Base-by-base conservation (phyloP, 1,140 invertebrate species). In the Mizuhopecten yessoensis region DNA sequence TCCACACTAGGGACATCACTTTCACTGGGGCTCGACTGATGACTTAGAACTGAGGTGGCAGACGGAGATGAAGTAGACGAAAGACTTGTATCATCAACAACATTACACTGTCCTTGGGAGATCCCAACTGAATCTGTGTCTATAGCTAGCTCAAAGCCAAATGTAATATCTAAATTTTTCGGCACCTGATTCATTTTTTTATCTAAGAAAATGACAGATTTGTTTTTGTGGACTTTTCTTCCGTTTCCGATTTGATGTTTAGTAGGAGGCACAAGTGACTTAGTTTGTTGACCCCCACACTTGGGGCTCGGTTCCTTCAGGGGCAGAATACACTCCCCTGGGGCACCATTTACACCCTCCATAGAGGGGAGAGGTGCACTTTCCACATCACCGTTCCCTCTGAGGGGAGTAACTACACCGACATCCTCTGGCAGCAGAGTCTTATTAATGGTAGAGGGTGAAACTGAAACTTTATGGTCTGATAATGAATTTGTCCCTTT, bases 151-250 rank as follows among this genome's bases (percentile, higher is more conserved):
- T 95, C 94, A 93, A 95, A 95, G 87, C 94, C 94, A 90, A 95
- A 95, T 3, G 93, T 92, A 91, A 95, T 95, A 34, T 87, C 94
- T 86, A 95, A 89, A 45, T 94, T 92, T 86, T 89, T 39, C 13
- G 93, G 92, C 33, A 90, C 34, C 42, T 94, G 92, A 89, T 88
- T 90, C 34, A 94, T 90, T 88, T 92, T 86, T 87, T 94, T 95
- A 89, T 95, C 94, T 88, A 95, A 91, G 91, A 95, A 95, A 49
- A 95, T 92, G 86, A 95, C 94, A 92, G 94, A 95, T 45, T 93
- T 92, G 89, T 94, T 93, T 91, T 92, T 34, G 86, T 88, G 39
- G 75, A 45, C 49, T 86, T 89, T 93, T 34, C 88, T 92, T 86
- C 87, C 39, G 87, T 86, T 91, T 87, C 75, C 89, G 34, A 34